Evolutionary conservation across 2,113 vertebrate species (phyloP).

Genomic region (Cheilinus undulatus): DNA sequence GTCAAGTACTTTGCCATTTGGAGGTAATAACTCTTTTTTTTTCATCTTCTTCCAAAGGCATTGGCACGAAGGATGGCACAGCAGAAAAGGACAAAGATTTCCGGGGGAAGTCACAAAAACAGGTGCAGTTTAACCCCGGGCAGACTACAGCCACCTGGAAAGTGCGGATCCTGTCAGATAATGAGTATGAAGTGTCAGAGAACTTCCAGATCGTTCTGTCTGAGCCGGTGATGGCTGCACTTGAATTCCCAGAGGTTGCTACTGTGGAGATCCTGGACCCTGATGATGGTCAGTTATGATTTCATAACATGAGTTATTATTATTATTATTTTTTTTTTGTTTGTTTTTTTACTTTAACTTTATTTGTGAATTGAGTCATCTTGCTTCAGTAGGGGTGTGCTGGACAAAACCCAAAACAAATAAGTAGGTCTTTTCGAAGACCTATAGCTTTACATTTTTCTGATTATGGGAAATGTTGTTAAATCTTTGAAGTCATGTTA

Average conservation of each 20-base stretch:
- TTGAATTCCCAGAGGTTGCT: slow-evolving; percentile 88
- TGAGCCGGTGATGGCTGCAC: slow-evolving; percentile 92
- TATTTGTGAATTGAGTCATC: background rate
- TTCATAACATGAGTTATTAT: too few species aligned
- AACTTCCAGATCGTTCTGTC: slow-evolving; percentile 92
- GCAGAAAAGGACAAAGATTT: slow-evolving; percentile 93
- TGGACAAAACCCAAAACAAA: too few species aligned
- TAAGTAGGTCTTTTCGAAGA: too few species aligned
- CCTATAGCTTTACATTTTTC: too few species aligned
- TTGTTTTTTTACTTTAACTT: too few species aligned
- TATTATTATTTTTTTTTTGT: too few species aligned
- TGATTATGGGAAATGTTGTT: too few species aligned
- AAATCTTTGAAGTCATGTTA: too few species aligned
- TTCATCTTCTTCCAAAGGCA: slow-evolving; percentile 81
- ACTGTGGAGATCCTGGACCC: slow-evolving; percentile 93
- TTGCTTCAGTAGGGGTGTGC: background rate
- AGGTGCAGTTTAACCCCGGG: slow-evolving; percentile 97
- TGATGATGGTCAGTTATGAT: slow-evolving; percentile 87
- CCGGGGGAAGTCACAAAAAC: slow-evolving; percentile 92
- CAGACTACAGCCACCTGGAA: slow-evolving; percentile 91
- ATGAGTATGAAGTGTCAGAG: slow-evolving; percentile 89
- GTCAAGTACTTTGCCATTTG: slow-evolving; percentile 3
- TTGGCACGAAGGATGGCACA: slow-evolving; percentile 90
- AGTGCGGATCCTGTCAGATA: slow-evolving; percentile 89
- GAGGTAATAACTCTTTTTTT: background rate